These are phyloP conservation scores for Calcarius lapponicus DNA, from an alignment of 2,797 vertebrate genomes.

Conservation along the genomic window DNA sequence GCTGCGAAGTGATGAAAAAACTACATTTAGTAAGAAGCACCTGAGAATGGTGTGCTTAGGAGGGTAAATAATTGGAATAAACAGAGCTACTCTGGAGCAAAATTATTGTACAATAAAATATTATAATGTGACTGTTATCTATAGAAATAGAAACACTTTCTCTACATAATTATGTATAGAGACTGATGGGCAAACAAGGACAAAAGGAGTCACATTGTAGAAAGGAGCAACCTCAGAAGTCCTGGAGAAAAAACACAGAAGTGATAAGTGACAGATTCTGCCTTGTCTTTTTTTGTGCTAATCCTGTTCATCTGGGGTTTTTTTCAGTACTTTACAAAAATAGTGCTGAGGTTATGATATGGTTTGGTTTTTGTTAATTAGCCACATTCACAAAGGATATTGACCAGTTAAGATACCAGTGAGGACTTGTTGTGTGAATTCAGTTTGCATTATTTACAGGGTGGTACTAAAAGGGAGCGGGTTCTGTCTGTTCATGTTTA, in stretches of 20 bases:
- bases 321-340: background rate
- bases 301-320: background rate
- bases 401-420: background rate
- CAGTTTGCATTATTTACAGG: background rate
- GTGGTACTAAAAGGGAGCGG: background rate
- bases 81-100: background rate
- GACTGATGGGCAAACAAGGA: rapidly evolving
- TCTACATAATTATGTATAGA: background rate
- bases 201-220: background rate
- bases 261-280: background rate
- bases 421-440: background rate
- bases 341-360: rapidly evolving
- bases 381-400: background rate
- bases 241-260: background rate
- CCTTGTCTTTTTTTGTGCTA: background rate
- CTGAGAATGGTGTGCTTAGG: background rate
- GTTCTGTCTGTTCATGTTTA: background rate
- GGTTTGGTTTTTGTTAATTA: background rate
- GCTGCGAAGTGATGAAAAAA: background rate
- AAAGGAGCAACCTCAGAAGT: background rate
- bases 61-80: background rate
- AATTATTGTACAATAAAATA: background rate
- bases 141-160: background rate
- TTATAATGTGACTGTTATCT: background rate
- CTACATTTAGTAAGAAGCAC: background rate